A percentile compares a stretch with the other conserved stretches of the same genome.
Conservation (phyloP, 2,888 invertebrate species). For the Archips xylosteana region DNA sequence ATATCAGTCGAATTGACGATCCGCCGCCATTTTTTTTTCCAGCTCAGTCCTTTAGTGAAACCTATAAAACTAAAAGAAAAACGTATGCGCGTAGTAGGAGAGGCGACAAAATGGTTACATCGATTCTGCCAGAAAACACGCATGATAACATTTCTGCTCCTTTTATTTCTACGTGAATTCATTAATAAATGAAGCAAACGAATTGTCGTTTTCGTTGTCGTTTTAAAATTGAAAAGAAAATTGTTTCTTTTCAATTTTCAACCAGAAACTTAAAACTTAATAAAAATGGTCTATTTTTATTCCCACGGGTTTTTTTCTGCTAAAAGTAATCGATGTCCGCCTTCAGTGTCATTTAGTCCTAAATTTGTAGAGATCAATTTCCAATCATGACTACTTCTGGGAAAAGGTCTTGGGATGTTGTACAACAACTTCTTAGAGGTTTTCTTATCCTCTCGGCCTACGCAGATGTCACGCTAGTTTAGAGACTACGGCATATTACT, state of each 20-base stretch:
- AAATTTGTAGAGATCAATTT: conserved; percentile 8
- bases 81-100: too few relatives aligned
- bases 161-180: neutral
- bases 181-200: neutral
- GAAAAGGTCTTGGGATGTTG: neutral
- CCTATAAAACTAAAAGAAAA: too few relatives aligned
- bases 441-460: neutral
- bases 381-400: neutral
- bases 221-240: too few relatives aligned
- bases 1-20: too few relatives aligned
- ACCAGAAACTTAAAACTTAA: neutral
- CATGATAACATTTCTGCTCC: too few relatives aligned
- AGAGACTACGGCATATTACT: neutral
- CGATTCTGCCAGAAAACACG: too few relatives aligned
- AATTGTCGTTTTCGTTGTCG: too few relatives aligned
- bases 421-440: neutral
- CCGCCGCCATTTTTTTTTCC: too few relatives aligned
- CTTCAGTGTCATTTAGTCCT: too few relatives aligned
- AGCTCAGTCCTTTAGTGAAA: too few relatives aligned
- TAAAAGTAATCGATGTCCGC: neutral
- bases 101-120: too few relatives aligned
- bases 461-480: neutral
- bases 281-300: neutral
- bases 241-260: too few relatives aligned
- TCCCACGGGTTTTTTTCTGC: neutral